Percentiles rank a stretch among this genome's conserved stretches.
These are phyloP conservation scores for Kryptopterus vitreolus DNA, from an alignment of 2,797 vertebrate species.

Conservation along the genomic window DNA sequence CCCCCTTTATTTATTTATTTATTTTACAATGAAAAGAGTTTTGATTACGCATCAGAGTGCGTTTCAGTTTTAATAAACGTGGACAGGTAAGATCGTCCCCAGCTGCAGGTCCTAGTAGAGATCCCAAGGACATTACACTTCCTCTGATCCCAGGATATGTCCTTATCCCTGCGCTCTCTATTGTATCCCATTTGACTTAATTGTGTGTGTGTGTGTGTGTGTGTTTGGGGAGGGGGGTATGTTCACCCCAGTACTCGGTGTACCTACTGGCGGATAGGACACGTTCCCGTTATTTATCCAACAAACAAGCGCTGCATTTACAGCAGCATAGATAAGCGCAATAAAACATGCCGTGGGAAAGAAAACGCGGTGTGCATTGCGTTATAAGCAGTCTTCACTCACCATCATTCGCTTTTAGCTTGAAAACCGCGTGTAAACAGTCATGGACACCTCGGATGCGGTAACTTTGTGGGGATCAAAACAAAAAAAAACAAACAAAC, in stretches of 20 bases:
- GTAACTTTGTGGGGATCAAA: constrained; percentile 16
- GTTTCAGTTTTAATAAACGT: constrained; percentile 15
- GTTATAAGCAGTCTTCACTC: constrained; percentile 32
- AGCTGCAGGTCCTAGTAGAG: background rate
- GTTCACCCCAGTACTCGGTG: constrained; percentile 49
- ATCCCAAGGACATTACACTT: background rate
- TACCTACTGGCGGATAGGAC: constrained; percentile 33
- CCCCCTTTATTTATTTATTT: too few relatives aligned
- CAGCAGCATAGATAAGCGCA: background rate
- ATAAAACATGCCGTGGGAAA: background rate
- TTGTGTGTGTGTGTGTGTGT: background rate
- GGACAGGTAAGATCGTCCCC: constrained; percentile 39
- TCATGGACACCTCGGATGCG: constrained; percentile 28
- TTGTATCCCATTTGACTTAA: constrained; percentile 7
- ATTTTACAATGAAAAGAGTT: background rate
- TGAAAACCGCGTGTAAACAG: constrained; percentile 39
- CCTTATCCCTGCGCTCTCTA: background rate
- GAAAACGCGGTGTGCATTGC: background rate
- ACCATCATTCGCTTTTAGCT: constrained; percentile 48
- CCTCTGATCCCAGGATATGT: background rate
- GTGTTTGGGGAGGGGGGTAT: background rate
- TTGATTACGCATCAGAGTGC: background rate
- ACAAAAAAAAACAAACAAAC: background rate
- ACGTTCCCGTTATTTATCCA: constrained; percentile 23
- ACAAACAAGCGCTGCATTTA: constrained; percentile 18